A percentile compares a stretch with the other conserved stretches of the same genome.
These are phyloP conservation scores for Trichopria drosophilae DNA, from an alignment of 2,888 invertebrate species.

Conservation along the genomic window DNA sequence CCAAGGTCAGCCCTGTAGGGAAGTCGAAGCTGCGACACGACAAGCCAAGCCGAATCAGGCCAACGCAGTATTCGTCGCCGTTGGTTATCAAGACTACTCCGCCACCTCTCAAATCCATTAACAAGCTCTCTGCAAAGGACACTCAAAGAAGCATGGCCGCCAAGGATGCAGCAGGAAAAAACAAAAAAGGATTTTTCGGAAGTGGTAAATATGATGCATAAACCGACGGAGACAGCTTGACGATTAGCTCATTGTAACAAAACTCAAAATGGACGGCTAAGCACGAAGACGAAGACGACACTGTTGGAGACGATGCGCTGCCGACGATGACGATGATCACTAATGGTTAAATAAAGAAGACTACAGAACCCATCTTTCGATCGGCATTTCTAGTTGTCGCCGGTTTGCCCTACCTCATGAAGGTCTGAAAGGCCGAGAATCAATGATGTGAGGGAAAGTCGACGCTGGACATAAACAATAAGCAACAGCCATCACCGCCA, in stretches of 20 bases:
- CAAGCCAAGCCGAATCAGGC: constrained; percentile 34
- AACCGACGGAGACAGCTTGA: constrained; percentile 6
- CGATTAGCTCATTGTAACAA: constrained; percentile 10
- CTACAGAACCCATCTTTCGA: too few species aligned
- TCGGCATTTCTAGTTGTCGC: constrained; percentile 56
- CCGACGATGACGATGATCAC: constrained; percentile 15
- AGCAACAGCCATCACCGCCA: too few species aligned
- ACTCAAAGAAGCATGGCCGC: constrained; percentile 53
- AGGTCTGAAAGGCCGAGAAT: constrained; percentile 45
- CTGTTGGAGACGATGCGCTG: background rate
- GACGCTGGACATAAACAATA: too few species aligned
- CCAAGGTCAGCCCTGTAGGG: constrained; percentile 66
- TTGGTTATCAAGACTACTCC: constrained; percentile 20
- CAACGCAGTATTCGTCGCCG: constrained; percentile 12
- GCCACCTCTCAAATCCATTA: constrained; percentile 53
- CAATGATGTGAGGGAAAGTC: too few species aligned
- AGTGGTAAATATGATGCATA: constrained; percentile 70
- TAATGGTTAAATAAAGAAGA: too few species aligned
- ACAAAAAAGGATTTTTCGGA: constrained; percentile 82
- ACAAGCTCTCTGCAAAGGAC: constrained; percentile 59
- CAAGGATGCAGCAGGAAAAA: constrained; percentile 58
- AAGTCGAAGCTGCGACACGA: constrained; percentile 34
- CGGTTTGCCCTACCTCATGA: constrained; percentile 56
- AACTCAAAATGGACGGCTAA: constrained; percentile 13
- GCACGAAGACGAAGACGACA: constrained; percentile 17